Conservation (phyloP, 2,888 invertebrate species). For the Ennomos quercinarius region DNA sequence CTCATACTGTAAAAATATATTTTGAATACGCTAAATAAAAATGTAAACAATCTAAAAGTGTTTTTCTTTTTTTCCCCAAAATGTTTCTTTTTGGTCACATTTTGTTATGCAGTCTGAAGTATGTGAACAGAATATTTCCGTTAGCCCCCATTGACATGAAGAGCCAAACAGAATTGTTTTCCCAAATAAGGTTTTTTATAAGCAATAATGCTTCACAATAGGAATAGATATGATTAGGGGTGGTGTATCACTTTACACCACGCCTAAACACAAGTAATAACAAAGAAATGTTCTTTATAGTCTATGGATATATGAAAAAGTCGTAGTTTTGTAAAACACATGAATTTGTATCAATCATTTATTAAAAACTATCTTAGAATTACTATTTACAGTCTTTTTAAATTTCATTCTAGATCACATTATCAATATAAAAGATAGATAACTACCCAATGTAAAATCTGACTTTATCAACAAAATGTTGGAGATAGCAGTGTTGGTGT, state of each 20-base stretch:
- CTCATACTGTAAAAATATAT: constrained; percentile 70
- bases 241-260: no score
- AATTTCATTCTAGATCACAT: constrained; percentile 33
- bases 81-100: background rate
- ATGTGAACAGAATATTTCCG: no score
- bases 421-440: background rate
- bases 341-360: constrained; percentile 2
- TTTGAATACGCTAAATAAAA: constrained; percentile 76
- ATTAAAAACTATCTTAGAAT: constrained; percentile 14
- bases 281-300: background rate
- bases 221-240: no score
- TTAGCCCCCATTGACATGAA: no score
- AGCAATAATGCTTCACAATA: no score
- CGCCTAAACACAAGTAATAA: background rate
- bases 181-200: no score
- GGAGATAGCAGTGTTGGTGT: no score
- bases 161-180: no score
- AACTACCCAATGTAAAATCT: background rate
- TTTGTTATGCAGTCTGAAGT: no score
- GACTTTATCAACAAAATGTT: background rate
- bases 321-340: no score
- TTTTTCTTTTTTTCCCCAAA: constrained; percentile 1
- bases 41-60: constrained; percentile 32
- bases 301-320: no score
- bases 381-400: constrained; percentile 38